These are phyloP conservation scores for Myotis brandtii DNA, from an alignment of 2,113 vertebrate genomes.

Conservation along the genomic window DNA sequence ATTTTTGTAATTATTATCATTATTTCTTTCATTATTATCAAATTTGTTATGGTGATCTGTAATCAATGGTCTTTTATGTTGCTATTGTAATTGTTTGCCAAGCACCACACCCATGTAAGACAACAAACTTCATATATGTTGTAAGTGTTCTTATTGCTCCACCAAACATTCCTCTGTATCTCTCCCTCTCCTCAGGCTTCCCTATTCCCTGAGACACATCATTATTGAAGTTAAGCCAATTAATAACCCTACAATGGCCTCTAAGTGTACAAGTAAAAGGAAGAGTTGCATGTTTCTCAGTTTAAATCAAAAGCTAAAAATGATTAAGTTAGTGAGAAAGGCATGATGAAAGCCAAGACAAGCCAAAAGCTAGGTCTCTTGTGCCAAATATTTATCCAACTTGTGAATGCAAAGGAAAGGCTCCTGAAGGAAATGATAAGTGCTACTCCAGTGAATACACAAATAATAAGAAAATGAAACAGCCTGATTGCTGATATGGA, in stretches of 20 bases:
- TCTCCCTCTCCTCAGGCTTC: not conserved
- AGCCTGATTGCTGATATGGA: not conserved
- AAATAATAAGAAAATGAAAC: not conserved
- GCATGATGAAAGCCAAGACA: not conserved
- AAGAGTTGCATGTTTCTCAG: not conserved
- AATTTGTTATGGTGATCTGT: not conserved
- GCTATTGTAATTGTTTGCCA: not conserved
- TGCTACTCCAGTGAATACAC: not conserved
- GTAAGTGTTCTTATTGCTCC: not conserved
- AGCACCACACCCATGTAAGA: not conserved
- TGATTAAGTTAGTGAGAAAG: not conserved
- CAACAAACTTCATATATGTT: not conserved
- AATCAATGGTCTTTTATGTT: not conserved
- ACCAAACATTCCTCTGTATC: not conserved
- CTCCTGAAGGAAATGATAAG: not conserved
- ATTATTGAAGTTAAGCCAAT: not conserved
- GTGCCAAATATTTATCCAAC: not conserved
- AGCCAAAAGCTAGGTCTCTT: not conserved
- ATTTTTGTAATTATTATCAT: not conserved
- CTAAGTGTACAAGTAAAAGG: not conserved
- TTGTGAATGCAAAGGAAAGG: not conserved
- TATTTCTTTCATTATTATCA: not conserved
- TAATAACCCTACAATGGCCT: not conserved
- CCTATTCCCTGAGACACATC: not conserved
- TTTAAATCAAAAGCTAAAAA: not conserved